Evolutionary conservation across 2,113 vertebrate genomes (phyloP).

Genomic region (Oostethus manadensis): DNA sequence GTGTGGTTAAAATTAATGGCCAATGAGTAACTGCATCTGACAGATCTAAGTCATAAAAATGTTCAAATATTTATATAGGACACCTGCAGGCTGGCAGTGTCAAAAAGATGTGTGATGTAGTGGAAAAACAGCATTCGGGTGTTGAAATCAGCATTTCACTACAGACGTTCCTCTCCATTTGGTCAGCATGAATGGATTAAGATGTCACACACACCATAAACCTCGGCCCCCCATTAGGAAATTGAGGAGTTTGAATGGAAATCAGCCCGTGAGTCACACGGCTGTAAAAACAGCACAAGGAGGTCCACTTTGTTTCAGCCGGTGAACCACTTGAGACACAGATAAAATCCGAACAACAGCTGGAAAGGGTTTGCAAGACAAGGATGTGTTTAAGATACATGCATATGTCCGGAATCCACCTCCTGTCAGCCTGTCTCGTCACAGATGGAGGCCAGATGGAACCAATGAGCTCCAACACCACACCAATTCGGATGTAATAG

Average conservation of each 20-base stretch:
- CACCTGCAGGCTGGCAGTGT: constrained; percentile 35
- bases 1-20: constrained; percentile 14
- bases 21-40: constrained; percentile 34
- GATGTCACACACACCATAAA: constrained; percentile 8
- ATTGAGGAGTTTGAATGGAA: constrained; percentile 23
- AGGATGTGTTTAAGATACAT: constrained; percentile 4
- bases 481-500: constrained; percentile 23
- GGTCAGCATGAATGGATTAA: constrained; percentile 12
- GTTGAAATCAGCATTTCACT: constrained; percentile 5
- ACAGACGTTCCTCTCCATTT: background rate
- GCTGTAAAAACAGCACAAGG: background rate
- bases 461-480: constrained; percentile 23
- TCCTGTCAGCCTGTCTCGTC: constrained; percentile 13
- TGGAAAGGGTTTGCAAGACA: constrained; percentile 9
- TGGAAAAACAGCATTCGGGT: constrained; percentile 15
- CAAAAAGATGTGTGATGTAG: constrained; percentile 20
- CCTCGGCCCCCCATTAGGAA: background rate
- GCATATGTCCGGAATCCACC: constrained; percentile 15
- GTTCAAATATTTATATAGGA: constrained; percentile 55
- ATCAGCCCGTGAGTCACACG: constrained; percentile 6
- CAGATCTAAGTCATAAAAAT: constrained; percentile 40
- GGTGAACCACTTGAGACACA: background rate
- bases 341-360: background rate
- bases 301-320: constrained; percentile 15
- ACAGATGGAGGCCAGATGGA: constrained; percentile 58